Conservation (phyloP, 2,888 invertebrate species). For the Petrolisthes cinctipes region DNA sequence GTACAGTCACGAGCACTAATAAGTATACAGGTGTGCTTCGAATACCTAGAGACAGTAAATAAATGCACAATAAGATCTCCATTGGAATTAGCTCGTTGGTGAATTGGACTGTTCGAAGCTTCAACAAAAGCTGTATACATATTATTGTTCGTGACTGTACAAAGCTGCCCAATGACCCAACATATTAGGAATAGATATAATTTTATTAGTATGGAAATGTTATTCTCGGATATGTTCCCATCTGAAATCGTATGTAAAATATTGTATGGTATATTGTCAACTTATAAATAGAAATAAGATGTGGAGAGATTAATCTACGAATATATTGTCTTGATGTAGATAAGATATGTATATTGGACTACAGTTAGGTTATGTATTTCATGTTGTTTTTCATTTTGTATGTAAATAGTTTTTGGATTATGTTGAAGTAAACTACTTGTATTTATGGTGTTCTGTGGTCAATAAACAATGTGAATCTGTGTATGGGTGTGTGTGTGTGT, state of each 20-base stretch:
- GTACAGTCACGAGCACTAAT: too few relatives aligned
- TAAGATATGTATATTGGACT: neutral
- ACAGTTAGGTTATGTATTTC: neutral
- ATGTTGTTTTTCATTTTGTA: neutral
- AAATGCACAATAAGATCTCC: too few relatives aligned
- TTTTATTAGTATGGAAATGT: neutral
- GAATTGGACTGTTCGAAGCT: too few relatives aligned
- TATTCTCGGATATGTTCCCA: neutral
- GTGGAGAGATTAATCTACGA: neutral
- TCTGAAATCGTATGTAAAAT: neutral
- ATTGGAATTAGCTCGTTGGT: too few relatives aligned
- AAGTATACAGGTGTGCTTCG: too few relatives aligned
- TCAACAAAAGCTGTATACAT: too few relatives aligned
- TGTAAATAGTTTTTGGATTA: neutral
- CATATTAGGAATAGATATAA: neutral
- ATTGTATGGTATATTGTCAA: neutral
- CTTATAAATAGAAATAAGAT: neutral
- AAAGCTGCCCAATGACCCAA: slow-evolving; percentile 6
- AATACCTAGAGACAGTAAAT: too few relatives aligned
- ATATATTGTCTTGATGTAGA: neutral
- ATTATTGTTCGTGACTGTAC: too few relatives aligned
- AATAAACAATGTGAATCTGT: neutral
- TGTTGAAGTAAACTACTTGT: neutral
- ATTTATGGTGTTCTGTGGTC: neutral
- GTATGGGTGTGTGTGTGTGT: slow-evolving; percentile 12